phyloP scores from a whole-genome alignment of 2,888 invertebrate genomes.

The Eurytoma adleriae region DNA sequence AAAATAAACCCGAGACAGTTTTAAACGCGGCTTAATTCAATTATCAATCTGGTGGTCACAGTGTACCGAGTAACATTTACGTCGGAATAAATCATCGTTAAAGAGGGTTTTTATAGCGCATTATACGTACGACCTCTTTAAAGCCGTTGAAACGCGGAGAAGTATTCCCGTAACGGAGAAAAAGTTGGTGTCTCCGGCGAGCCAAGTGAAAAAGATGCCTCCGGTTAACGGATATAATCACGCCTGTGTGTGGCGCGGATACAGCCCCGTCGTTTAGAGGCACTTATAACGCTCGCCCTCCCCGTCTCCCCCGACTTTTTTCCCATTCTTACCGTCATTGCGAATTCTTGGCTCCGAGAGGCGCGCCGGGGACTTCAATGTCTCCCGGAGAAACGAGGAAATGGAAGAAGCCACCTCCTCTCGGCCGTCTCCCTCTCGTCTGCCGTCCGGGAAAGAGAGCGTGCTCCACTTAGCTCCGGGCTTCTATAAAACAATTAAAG shows the following conservation, averaged over 20 bases:
- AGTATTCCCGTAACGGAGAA: background rate
- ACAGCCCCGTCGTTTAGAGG: conserved; percentile 1
- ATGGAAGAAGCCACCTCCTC: conserved; percentile 15
- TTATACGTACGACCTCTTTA: conserved; percentile 2
- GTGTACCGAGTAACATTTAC: background rate
- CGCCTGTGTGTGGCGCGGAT: conserved; percentile 3
- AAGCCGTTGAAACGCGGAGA: conserved; percentile 7
- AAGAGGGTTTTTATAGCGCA: background rate
- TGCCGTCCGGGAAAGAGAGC: conserved; percentile 30
- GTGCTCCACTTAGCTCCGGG: conserved; percentile 49
- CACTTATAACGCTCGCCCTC: conserved; percentile 17
- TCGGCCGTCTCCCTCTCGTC: background rate
- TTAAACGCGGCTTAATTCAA: too few species aligned
- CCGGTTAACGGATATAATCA: conserved; percentile 14
- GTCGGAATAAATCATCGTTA: background rate
- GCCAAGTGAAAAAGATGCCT: conserved; percentile 6
- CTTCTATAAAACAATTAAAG: conserved; percentile 56
- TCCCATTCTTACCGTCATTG: conserved; percentile 4
- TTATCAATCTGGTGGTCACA: too few species aligned
- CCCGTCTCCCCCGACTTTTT: background rate
- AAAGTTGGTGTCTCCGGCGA: background rate
- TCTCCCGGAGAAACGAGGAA: conserved; percentile 32
- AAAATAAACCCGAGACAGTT: too few species aligned
- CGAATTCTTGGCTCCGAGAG: conserved; percentile 29
- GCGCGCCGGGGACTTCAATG: conserved; percentile 24